Evolutionary conservation across 2,888 invertebrate species (phyloP).

Genomic region (Polydrusus tereticollis): DNA sequence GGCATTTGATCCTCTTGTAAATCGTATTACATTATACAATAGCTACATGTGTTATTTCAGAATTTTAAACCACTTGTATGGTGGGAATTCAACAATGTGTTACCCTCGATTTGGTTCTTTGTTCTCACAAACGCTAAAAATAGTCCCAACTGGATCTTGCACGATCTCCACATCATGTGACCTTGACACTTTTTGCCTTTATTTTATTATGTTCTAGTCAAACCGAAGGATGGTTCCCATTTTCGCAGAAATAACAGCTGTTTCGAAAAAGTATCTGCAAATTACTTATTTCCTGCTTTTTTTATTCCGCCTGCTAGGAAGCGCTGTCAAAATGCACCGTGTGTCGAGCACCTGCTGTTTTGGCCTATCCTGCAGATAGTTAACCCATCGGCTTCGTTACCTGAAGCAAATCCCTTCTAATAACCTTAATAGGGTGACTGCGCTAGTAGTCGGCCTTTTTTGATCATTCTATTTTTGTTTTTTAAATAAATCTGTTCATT

Average conservation of each 20-base stretch:
- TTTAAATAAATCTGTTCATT: too few species aligned
- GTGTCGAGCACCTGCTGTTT: slow-evolving; percentile 27
- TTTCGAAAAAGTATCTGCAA: slow-evolving; percentile 18
- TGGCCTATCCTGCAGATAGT: slow-evolving; percentile 5
- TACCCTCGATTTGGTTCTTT: slow-evolving; percentile 25
- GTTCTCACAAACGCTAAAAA: slow-evolving; percentile 31
- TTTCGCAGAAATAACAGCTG: slow-evolving; percentile 26
- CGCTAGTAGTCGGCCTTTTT: too few species aligned
- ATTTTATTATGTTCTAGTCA: slow-evolving; percentile 19
- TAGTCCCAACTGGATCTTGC: slow-evolving; percentile 14
- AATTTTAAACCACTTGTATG: slow-evolving; percentile 1
- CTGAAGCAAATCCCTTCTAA: background rate
- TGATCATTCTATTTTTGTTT: too few species aligned
- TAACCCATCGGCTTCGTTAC: background rate
- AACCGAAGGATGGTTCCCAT: slow-evolving; percentile 11
- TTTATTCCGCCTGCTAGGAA: slow-evolving; percentile 5
- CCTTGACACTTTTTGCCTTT: slow-evolving; percentile 36
- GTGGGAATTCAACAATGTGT: slow-evolving; percentile 19
- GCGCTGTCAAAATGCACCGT: background rate
- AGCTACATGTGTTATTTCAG: slow-evolving; percentile 1
- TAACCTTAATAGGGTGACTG: too few species aligned
- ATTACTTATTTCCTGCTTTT: slow-evolving; percentile 33
- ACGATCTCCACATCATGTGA: slow-evolving; percentile 17
- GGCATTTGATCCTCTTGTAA: slow-evolving; percentile 21
- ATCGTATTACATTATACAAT: slow-evolving; percentile 24